Evolutionary conservation across 1,140 invertebrate species (phyloP).

Genomic region (Bacillus rossius): DNA sequence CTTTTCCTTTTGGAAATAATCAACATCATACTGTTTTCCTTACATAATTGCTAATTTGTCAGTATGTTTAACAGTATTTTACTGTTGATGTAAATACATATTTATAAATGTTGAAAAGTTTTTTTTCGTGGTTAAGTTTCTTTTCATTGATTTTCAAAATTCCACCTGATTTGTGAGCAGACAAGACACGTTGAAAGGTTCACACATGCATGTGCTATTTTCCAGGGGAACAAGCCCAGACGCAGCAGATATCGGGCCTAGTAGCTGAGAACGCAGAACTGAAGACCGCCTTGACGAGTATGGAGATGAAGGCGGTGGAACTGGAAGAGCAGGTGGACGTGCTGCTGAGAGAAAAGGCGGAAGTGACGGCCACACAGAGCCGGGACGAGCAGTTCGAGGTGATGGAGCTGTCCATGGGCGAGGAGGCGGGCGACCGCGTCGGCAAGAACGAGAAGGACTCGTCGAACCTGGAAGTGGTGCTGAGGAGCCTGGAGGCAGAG

Average conservation of each 20-base stretch:
- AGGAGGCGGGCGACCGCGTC: conserved; percentile 20
- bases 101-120: too few relatives aligned
- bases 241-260: conserved; percentile 50
- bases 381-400: conserved; percentile 36
- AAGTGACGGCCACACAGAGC: conserved; percentile 31
- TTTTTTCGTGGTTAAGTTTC: too few relatives aligned
- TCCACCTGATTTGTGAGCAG: too few relatives aligned
- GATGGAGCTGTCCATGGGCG: conserved; percentile 30
- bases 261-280: conserved; percentile 53
- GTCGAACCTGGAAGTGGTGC: background rate
- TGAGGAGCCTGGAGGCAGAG: background rate
- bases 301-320: conserved; percentile 63
- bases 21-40: too few relatives aligned
- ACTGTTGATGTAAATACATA: too few relatives aligned
- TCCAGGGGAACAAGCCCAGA: conserved; percentile 50
- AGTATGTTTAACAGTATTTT: too few relatives aligned
- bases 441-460: background rate
- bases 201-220: conserved; percentile 32
- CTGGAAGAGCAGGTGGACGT: conserved; percentile 60
- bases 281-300: conserved; percentile 33
- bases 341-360: conserved; percentile 37
- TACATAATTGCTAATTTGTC: too few relatives aligned
- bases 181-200: too few relatives aligned
- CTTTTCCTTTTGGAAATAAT: too few relatives aligned
- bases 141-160: too few relatives aligned